These are phyloP conservation scores for Callimorpha dominula DNA, from an alignment of 2,888 invertebrate species.

Conservation along the genomic window DNA sequence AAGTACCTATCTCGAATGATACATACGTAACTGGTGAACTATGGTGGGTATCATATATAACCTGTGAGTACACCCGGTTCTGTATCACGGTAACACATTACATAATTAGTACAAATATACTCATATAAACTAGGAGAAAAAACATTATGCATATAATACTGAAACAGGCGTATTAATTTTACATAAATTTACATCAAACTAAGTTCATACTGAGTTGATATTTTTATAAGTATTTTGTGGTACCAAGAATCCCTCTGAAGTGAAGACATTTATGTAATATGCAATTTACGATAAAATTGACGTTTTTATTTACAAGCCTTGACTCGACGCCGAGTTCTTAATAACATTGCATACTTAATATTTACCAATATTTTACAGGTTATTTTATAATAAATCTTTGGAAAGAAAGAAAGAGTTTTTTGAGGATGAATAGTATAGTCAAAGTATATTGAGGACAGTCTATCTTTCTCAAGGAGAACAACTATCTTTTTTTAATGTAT, in stretches of 20 bases:
- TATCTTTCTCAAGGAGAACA: too few relatives aligned
- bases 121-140: background rate
- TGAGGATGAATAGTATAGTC: too few relatives aligned
- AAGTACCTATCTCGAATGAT: too few relatives aligned
- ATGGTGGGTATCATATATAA: too few relatives aligned
- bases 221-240: conserved; percentile 23
- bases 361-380: background rate
- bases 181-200: conserved; percentile 1
- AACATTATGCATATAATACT: background rate
- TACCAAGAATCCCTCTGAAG: conserved; percentile 40
- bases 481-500: too few relatives aligned
- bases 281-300: conserved; percentile 45
- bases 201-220: conserved; percentile 27
- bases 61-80: too few relatives aligned
- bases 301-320: conserved; percentile 35
- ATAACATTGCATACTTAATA: conserved; percentile 5
- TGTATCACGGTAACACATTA: too few relatives aligned
- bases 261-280: conserved; percentile 26
- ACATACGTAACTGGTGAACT: too few relatives aligned
- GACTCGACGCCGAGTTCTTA: conserved; percentile 7
- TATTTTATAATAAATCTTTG: too few relatives aligned
- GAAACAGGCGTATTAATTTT: conserved; percentile 11
- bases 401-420: too few relatives aligned
- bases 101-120: background rate
- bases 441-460: too few relatives aligned